Base-by-base conservation (phyloP, 2,113 vertebrate genomes). In the Ondatra zibethicus region DNA sequence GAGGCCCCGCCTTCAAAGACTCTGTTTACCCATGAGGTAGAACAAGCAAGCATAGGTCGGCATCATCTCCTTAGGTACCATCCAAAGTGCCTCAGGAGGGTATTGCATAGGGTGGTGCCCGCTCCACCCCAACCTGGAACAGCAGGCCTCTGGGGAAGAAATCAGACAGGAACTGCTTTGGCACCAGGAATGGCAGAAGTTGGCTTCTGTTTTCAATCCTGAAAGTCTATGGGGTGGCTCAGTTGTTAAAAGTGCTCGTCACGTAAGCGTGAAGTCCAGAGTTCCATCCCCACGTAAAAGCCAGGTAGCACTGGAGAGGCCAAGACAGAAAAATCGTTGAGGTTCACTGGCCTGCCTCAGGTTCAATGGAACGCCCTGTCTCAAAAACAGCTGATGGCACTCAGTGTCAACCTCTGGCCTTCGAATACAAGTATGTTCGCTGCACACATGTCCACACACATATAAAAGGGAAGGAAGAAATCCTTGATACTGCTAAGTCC, bases 41-140 rank as follows among this genome's bases (percentile, higher is more conserved):
- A 70, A 92, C 63, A 88, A 88, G 72, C 61, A 75, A 19, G 55
- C 36, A 39, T 19, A 36, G 31, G 33, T 23, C 47, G 31, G 27
- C 36, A 4, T 58, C 42, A 19, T 66, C 75, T 50, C 13, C 3
- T 55, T 55, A 47, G 76, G 52, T 33, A 7, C 8, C n/a, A 33
- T 81, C 86, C 68, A 58, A 63, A 63, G 50, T 31, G 76, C 65
- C 4, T 0, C 2, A 0, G 42, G 85, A 36, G 23, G 55, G 21
- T 17, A 14, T 61, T 52, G 39, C 0, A 0, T 5, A 19, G 39
- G 70, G 0, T 4, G 1, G 5, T 4, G 17, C 39, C 2, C 16
- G 4, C 33, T 12, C 17, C 73, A 47, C 29, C 68, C 58, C 52
- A 33, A 68, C 63, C 42, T 42, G 0, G 29, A 17, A 45, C 23